Evolutionary conservation across 2,888 invertebrate species (phyloP).

Genomic region (Patella ulyssiponensis): DNA sequence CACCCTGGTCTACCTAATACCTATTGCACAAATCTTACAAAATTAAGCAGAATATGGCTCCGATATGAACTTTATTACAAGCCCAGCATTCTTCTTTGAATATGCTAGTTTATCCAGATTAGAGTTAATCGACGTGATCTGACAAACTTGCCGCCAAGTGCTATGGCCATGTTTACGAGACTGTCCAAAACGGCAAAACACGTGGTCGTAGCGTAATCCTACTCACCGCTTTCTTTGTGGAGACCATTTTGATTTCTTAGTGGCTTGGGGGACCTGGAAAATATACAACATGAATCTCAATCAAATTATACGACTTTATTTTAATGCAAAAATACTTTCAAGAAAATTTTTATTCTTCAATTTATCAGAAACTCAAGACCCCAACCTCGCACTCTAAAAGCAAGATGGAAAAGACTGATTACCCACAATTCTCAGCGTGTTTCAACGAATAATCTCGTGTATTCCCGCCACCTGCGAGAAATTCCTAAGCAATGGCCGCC

Average conservation of each 20-base stretch:
- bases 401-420: not conserved
- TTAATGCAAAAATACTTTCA: not conserved
- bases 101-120: no score
- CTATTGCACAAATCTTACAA: no score
- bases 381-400: not conserved
- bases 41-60: no score
- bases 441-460: slow-evolving; percentile 1
- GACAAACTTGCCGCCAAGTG: no score
- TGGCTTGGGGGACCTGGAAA: not conserved
- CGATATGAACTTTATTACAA: no score
- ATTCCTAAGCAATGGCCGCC: slow-evolving; percentile 11
- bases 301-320: not conserved
- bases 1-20: no score
- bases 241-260: slow-evolving; percentile 44
- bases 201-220: not conserved
- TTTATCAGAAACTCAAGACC: not conserved
- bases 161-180: no score
- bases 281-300: not conserved
- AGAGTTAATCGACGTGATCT: no score
- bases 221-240: slow-evolving; percentile 58
- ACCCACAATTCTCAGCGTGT: not conserved
- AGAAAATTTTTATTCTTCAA: not conserved
- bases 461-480: slow-evolving; percentile 21
- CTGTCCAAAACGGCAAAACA: not conserved
- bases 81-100: no score